Evolutionary conservation across 2,113 vertebrate species (phyloP), one percentile per base, ranked within the genome.

Genomic region (Accipiter cooperii): DNA sequence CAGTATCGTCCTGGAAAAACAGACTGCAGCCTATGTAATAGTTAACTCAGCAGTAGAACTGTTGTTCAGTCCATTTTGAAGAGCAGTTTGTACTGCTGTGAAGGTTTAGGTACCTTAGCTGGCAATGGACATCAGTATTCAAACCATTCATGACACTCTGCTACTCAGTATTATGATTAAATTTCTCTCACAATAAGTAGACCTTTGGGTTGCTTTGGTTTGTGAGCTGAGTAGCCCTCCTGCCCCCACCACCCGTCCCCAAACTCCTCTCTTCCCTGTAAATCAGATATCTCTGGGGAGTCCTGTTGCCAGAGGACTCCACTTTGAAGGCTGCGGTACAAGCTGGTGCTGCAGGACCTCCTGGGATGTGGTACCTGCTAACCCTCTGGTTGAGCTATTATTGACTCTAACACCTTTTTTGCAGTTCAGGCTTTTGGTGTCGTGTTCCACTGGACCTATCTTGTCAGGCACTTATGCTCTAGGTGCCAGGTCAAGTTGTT

Each of bases 81-180:
- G n/a, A 64, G 33, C 9, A 49, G 8, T 49, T 86, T 60, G 38
- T 84, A 44, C 28, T 54, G 29, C n/a, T 66, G 18, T 28, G 44
- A 58, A 22, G 52, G 44, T 70, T 87, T 71, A 84, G 71, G 42
- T 6, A 4, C 61, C 34, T 66, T 73, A 51, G 29, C 31, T 89
- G 71, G 49, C 38, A 76, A 28, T 6, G 34, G 34, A 13, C 55
- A 40, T 52, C 18, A 36, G 11, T 21, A 33, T 31, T 58, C 71
- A 83, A 76, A 51, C 63, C 7, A 64, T 74, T 80, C 8, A 10
- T 63, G 54, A 29, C 6, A 22, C 31, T 77, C 22, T 52, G 36
- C 49, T 69, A 17, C 29, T 69, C 11, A 5, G 1, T 28, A 58
- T 52, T 86, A 31, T 0, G 0, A 12, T 76, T 79, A 18, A 22